Evolutionary conservation across 2,888 invertebrate genomes (phyloP), one percentile per base, ranked within the genome.

Genomic region (Agrochola litura): DNA sequence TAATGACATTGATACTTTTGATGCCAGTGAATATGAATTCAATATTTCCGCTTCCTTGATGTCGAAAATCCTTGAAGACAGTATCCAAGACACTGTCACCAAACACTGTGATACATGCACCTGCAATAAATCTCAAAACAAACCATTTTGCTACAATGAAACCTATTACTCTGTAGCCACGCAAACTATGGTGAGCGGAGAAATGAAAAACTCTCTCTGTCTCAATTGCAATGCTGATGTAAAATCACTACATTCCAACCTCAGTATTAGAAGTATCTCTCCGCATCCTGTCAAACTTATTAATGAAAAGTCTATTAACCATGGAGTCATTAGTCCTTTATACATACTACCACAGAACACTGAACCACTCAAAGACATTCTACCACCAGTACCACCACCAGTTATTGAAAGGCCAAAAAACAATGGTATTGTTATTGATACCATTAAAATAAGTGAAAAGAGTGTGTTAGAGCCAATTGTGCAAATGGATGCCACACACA

Each of bases 11-110:
- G 97, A 97, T 37, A 97, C 97, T 74, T 96, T 96, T 79, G 97
- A 97, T 76, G 95, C 97, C 61, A 97, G 97, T 84, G 97, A 97
- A 91, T 97, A 97, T 72, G 97, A 97, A 84, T 97, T 98, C 73
- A 98, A 98, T 90, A 97, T 98, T 22, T 99, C 99, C 6, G 99
- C 99, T 43, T 98, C 99, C 16, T 98, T 99, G 72, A 98, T 99
- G 98, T 99, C 99, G 5, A 99, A 99, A 97, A 98, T 99, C 82
- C 96, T 99, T 52, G 98, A 99, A 94, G 99, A 99, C 90, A 97
- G 98, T 80, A 98, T 99, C 88, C 98, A 98, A 80, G 98, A 99
- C 85, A 97, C 98, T 75, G 97, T 98, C 72, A 97, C 98, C 3
- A 98, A 98, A 93, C 98, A 98, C 91, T 98, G 98, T 94, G 98